Conservation (phyloP, 2,113 vertebrate genomes). For the Emydocephalus ijimae region DNA sequence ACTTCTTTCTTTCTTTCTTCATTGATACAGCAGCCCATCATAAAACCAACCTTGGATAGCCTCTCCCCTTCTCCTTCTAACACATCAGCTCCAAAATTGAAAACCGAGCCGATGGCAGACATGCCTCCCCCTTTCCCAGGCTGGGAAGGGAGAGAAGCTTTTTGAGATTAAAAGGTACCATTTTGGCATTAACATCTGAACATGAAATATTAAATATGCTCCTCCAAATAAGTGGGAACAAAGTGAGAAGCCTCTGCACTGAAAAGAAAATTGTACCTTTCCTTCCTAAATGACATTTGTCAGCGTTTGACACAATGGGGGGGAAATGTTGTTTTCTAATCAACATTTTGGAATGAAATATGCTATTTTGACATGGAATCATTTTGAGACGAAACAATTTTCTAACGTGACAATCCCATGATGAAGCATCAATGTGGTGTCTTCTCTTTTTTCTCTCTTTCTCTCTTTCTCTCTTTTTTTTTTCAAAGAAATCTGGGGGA, state of each 20-base stretch:
- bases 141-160: too few relatives aligned
- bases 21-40: not conserved
- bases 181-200: not conserved
- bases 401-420: constrained; percentile 10
- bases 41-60: not conserved
- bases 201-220: not conserved
- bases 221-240: not conserved
- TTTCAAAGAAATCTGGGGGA: not conserved
- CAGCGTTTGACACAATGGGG: constrained; percentile 12
- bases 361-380: constrained; percentile 23
- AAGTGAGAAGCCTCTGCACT: not conserved
- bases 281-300: constrained; percentile 14
- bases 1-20: not conserved
- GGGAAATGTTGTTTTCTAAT: constrained; percentile 10
- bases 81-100: not conserved
- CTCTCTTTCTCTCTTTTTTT: too few relatives aligned
- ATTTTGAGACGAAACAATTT: not conserved
- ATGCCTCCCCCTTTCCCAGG: accelerated
- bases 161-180: not conserved
- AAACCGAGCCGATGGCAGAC: not conserved
- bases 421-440: not conserved
- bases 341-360: constrained; percentile 26
- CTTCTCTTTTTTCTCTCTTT: not conserved
- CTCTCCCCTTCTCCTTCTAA: not conserved
- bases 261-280: constrained; percentile 19